Evolutionary conservation across 1,140 invertebrate genomes (phyloP).

Genomic region (Euborellia annulipes): DNA sequence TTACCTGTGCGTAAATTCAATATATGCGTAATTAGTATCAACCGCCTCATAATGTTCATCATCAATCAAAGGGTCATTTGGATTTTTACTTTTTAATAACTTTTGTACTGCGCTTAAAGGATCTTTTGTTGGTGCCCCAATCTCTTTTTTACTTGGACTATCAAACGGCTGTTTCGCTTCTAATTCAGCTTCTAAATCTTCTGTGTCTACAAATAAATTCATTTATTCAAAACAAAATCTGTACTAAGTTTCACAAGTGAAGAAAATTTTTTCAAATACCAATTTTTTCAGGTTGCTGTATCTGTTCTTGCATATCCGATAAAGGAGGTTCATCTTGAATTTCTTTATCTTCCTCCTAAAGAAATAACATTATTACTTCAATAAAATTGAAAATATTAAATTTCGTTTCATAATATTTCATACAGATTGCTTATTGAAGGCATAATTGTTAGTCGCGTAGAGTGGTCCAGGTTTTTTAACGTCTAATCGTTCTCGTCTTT

Average conservation of each 20-base stretch:
- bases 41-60: conserved; percentile 33
- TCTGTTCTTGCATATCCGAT: neutral
- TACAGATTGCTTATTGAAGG: conserved; percentile 24
- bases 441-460: conserved; percentile 43
- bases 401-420: too few species aligned
- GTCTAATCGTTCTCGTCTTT: conserved; percentile 70
- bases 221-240: too few species aligned
- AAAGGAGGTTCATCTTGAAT: neutral
- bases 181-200: too few species aligned
- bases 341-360: neutral
- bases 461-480: conserved; percentile 88
- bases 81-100: too few species aligned
- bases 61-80: neutral
- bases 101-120: conserved; percentile 21
- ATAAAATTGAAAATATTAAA: too few species aligned
- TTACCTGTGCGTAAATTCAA: conserved; percentile 47
- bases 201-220: too few species aligned
- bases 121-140: conserved; percentile 11
- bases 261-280: too few species aligned
- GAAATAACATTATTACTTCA: too few species aligned
- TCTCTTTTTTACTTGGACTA: conserved; percentile 29
- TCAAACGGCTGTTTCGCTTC: too few species aligned
- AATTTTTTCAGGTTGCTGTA: too few species aligned
- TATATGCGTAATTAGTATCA: conserved; percentile 50
- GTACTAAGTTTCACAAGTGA: too few species aligned